Evolutionary conservation across 2,113 vertebrate genomes (phyloP).

Genomic region (Phalacrocorax carbo): DNA sequence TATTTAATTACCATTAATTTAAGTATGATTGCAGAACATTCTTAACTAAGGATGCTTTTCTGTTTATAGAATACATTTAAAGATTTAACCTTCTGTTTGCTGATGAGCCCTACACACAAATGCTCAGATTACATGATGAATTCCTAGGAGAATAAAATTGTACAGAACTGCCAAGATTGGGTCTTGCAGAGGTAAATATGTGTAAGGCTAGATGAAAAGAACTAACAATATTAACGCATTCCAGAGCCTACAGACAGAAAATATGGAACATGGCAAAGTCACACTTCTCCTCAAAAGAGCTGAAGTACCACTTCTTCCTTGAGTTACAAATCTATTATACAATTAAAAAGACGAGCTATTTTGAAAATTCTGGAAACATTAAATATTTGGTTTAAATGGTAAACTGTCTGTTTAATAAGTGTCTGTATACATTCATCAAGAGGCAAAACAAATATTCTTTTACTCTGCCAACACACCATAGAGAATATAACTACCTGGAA

Average conservation of each 20-base stretch:
- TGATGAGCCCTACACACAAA: neutral
- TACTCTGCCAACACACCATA: neutral
- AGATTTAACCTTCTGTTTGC: neutral
- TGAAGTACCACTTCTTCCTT: neutral
- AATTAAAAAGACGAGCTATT: neutral
- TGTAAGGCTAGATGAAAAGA: neutral
- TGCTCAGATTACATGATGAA: neutral
- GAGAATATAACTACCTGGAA: neutral
- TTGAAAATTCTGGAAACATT: neutral
- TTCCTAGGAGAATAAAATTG: neutral
- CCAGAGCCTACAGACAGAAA: neutral
- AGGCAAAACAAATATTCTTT: neutral
- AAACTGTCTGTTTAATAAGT: neutral
- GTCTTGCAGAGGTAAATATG: neutral
- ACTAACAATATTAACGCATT: neutral
- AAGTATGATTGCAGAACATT: neutral
- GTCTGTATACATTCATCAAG: neutral
- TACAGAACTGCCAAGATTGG: neutral
- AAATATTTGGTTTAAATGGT: neutral
- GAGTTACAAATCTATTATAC: neutral
- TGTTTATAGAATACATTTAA: neutral
- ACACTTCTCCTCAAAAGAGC: neutral
- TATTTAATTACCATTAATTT: neutral
- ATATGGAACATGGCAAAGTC: neutral
- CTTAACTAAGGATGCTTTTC: neutral